Base-by-base conservation (phyloP, 2,797 vertebrate species). In the Adrianichthys oophorus region DNA sequence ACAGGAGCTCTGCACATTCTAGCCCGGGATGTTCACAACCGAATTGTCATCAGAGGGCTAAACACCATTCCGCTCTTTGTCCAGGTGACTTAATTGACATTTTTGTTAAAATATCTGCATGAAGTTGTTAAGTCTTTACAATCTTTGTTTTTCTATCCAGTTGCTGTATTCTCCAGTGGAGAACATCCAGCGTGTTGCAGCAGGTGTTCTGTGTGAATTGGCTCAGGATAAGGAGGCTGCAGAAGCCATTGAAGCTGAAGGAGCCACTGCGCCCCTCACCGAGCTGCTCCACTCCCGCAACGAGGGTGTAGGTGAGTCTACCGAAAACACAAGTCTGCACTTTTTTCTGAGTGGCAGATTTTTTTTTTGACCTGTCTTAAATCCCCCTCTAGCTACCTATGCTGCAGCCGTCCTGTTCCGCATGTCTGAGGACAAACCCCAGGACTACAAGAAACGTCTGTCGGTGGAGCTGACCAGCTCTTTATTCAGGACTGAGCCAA, bases 1-100 rank as follows among this genome's bases (percentile, higher is more conserved):
- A 99, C 97, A 19, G 98, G 97, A 54, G 97, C 98, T 8, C 93
- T 99, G 76, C 98, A 99, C 83, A 99, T 99, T 85, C 93, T 99
- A 42, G 98, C 98, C 74, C 93, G 97, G 56, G 97, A 99, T 14
- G 95, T 98, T 65, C 97, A 98, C 88, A 99, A 99, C 86, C 92
- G 97, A 81, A 98, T 98, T 0, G 97, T 99, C 48, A 98, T 99
- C 88, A 90, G 96, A 87, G 96, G 97, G 63, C 94, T 99, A 47
- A 98, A 99, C 65, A 98, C 96, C 92, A 98, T 99, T 92, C 98
- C 98, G 63, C 86, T 99, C 17, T 99, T 99, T 73, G 98, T 99
- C 80, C 98, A 99, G 95, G 98, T 99, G 54, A 43, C 18, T 2
- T 12, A 12, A 37, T 0, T 2, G 16, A 3, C 41, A 53, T 10